phyloP scores from a whole-genome alignment of 2,888 invertebrate species.

The Drosophila phalerata region DNA sequence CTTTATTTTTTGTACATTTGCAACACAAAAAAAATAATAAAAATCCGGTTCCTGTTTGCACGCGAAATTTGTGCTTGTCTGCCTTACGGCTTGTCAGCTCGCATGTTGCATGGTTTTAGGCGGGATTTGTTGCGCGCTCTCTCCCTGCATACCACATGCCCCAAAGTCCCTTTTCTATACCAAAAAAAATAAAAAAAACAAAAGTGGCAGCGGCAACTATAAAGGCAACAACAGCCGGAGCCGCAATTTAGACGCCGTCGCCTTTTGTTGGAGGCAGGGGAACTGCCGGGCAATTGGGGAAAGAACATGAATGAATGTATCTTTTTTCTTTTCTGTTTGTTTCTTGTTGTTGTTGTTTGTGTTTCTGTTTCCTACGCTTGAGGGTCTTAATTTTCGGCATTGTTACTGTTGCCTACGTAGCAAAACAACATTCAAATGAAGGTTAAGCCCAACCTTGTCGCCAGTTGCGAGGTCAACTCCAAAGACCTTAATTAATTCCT shows the following conservation, averaged over 20 bases:
- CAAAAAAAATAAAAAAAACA: too few relatives aligned
- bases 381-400: constrained; percentile 75
- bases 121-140: constrained; percentile 72
- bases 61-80: constrained; percentile 82
- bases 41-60: constrained; percentile 70
- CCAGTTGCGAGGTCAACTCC: constrained; percentile 34
- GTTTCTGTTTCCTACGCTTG: constrained; percentile 42
- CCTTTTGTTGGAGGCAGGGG: constrained; percentile 16
- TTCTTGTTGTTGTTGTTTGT: constrained; percentile 2
- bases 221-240: constrained; percentile 61
- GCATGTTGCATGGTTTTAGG: constrained; percentile 82
- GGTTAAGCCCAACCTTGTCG: constrained; percentile 59
- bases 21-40: constrained; percentile 42
- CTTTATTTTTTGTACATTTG: constrained; percentile 79
- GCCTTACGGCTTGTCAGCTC: constrained; percentile 82
- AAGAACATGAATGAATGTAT: constrained; percentile 12
- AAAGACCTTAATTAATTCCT: constrained; percentile 68
- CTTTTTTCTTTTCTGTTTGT: constrained; percentile 23
- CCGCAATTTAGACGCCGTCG: constrained; percentile 65
- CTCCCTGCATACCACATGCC: constrained; percentile 26
- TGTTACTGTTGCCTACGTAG: constrained; percentile 56
- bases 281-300: constrained; percentile 21
- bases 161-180: constrained; percentile 25
- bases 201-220: constrained; percentile 57
- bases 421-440: constrained; percentile 43